Evolutionary conservation across 2,888 invertebrate genomes (phyloP), one percentile per base, ranked within the genome.

Genomic region (Meghimatium bilineatum): DNA sequence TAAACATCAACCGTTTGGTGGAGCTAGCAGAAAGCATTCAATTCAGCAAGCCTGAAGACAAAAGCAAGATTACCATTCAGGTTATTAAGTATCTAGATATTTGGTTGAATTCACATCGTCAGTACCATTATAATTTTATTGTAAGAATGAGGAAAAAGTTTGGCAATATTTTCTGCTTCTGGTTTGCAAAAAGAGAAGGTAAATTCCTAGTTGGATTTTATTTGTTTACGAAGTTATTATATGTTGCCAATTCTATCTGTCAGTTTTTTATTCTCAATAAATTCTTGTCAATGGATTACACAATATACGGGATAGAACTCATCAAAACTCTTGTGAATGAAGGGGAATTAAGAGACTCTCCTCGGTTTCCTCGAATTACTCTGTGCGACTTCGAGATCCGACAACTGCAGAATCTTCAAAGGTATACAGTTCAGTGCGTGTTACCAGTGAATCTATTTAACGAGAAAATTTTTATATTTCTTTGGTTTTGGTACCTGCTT

Each of bases 381-480:
- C 80, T 86, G n/a, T 86, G 86, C 52, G 86, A 86, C 56, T 86
- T 86, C 67, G 79, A 84, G n/a, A 82, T 82, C 67, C 56, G 84
- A 20, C 85, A 85, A 32, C 74, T 85, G n/a, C 56, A 72, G n/a
- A 85, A 85, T 49, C 60, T 83, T 0, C 85, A 85, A 90, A 67
- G 83, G 3, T 86, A 82, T 79, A 86, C 86, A 12, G 91, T 91
- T 63, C 92, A 91, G 82, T 91, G 91, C 85, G 91, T 91, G 32
- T 87, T 92, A 80, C 91, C 92, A 29, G 91, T 92, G 52, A 92
- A 92, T 79, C 83, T 92, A 60, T 92, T 91, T 83, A 93, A 92
- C 86, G 93, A 93, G 86, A 93, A 93, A 87, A 93, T 93, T 67
- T 93, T 92, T 89, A 90, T 93, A 66, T 92, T 93, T 85, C 88